These are phyloP conservation scores for Megaceryle alcyon DNA, from an alignment of 2,797 vertebrate genomes.

Conservation along the genomic window DNA sequence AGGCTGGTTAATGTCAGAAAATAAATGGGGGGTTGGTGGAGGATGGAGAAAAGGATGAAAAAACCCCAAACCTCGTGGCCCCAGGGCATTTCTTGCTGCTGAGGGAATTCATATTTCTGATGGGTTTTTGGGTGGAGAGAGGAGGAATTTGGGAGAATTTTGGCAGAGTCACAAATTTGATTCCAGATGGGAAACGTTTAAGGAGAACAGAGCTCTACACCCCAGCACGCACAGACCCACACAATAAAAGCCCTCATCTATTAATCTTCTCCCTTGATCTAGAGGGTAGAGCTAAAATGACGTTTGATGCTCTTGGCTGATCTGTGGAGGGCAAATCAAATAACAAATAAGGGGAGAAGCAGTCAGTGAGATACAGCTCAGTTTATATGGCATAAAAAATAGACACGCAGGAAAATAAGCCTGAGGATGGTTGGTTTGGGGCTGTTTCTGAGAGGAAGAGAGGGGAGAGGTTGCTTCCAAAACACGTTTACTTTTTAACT, in stretches of 20 bases:
- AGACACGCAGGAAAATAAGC: not conserved
- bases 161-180: not conserved
- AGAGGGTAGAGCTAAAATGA: conserved; percentile 48
- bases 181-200: not conserved
- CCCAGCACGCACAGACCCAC: not conserved
- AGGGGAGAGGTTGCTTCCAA: not conserved
- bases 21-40: not conserved
- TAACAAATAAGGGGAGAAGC: conserved; percentile 53
- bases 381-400: conserved; percentile 18
- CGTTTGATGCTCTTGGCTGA: conserved; percentile 56
- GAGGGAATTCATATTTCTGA: not conserved
- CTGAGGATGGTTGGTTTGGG: not conserved
- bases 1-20: conserved; percentile 46
- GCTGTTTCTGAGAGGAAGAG: not conserved
- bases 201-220: conserved; percentile 2
- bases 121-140: not conserved
- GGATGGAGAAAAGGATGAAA: not conserved
- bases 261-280: conserved; percentile 63
- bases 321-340: conserved; percentile 77
- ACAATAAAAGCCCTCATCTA: conserved; percentile 31
- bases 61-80: not conserved
- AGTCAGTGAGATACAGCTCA: not conserved
- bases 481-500: not conserved
- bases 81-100: not conserved
- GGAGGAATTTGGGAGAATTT: not conserved